Evolutionary conservation across 2,888 invertebrate genomes (phyloP).

Genomic region (Polydrusus cervinus): DNA sequence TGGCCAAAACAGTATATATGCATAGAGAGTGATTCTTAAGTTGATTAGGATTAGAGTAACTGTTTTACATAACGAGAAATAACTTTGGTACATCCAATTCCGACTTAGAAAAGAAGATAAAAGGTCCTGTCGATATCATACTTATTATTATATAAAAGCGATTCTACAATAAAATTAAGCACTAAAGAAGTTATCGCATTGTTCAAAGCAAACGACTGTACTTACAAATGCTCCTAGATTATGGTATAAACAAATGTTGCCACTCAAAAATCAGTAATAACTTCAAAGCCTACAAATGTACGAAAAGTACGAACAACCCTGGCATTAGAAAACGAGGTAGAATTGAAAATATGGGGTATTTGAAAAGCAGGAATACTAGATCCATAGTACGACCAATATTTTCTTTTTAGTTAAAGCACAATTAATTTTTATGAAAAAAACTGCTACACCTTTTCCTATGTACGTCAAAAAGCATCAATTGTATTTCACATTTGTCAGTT

Average conservation of each 20-base stretch:
- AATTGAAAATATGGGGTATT: neutral
- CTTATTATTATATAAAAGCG: neutral
- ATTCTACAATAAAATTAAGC: neutral
- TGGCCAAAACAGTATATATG: no score
- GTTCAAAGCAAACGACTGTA: neutral
- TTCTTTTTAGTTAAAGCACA: no score
- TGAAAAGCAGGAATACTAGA: neutral
- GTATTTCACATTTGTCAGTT: no score
- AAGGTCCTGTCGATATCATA: neutral
- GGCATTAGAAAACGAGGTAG: neutral
- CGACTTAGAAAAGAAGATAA: neutral
- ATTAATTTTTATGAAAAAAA: no score
- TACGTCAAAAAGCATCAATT: no score
- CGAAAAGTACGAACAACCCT: neutral
- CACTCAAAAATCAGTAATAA: conserved; percentile 34
- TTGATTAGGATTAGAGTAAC: no score
- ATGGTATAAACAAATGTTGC: conserved; percentile 17
- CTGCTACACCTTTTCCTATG: no score
- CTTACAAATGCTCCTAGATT: no score
- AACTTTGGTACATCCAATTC: neutral
- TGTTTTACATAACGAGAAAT: no score
- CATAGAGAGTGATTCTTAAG: no score
- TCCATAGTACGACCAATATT: no score
- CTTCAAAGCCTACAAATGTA: neutral
- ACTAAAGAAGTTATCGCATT: neutral